Evolutionary conservation across 2,797 vertebrate species (phyloP), one percentile per base, ranked within the genome.

Genomic region (Neosilurus hyrtlii): DNA sequence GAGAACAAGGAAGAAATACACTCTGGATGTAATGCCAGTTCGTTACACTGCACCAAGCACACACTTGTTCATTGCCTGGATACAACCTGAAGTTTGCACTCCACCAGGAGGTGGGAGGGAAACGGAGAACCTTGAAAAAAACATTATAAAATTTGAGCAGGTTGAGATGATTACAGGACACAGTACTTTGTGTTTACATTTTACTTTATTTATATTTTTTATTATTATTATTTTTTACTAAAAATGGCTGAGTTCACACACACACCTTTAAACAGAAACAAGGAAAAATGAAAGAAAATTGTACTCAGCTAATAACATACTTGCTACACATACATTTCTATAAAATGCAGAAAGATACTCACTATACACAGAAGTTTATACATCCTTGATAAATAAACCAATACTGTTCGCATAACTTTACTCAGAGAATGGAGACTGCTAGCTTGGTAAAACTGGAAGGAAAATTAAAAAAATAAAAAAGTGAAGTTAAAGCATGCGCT

Each of bases 321-420:
- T 59, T 84, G 86, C 88, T 87, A 88, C 82, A 90, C 77, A 86
- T 77, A 91, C 93, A 35, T 67, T 93, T 91, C 93, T 93, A 94
- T 93, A 95, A 93, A 95, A 94, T 93, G 91, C 92, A 91, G 92
- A 94, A 90, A 94, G 93, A 96, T 89, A 91, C 66, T 90, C 86
- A 91, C 94, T 97, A 94, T 96, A 96, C 96, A 96, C 90, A 92
- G 89, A 94, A 94, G 91, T 96, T 97, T 97, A 92, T 97, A 98
- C 97, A 97, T 88, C 92, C 95, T 94, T 93, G 95, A 97, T 97
- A 98, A 97, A 98, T 96, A 97, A 94, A 94, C 91, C 92, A 96
- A 97, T 92, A 96, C 95, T 96, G 95, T 88, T 89, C 90, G 86
- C 83, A 86, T 81, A 90, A 92, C 91, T 89, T 87, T 81, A 88